These are phyloP conservation scores for Cheilinus undulatus DNA, from an alignment of 2,113 vertebrate genomes.

Conservation along the genomic window DNA sequence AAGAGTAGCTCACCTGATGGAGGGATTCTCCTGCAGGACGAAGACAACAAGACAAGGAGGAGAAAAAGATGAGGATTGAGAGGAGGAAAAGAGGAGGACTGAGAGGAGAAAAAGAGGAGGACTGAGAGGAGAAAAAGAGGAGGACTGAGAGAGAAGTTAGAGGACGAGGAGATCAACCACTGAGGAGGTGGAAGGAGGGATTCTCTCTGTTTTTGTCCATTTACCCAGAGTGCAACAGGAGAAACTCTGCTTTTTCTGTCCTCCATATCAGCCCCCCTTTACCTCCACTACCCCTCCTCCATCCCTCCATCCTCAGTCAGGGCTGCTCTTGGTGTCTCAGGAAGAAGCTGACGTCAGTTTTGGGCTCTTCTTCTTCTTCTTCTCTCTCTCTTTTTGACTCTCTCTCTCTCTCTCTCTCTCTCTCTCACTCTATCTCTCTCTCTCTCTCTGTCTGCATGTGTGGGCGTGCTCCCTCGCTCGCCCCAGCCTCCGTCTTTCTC, in stretches of 20 bases:
- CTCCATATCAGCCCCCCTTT: neutral
- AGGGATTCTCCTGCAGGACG: conserved; percentile 59
- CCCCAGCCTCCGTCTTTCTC: conserved; percentile 27
- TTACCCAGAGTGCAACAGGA: conserved; percentile 59
- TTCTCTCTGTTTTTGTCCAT: neutral
- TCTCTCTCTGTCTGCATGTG: conserved; percentile 47
- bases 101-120: neutral
- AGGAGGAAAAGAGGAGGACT: conserved; percentile 25
- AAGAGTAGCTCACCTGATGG: conserved; percentile 46
- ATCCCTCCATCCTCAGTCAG: conserved; percentile 2
- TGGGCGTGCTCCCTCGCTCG: conserved; percentile 54
- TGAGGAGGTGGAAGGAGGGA: conserved; percentile 29
- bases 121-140: conserved; percentile 8
- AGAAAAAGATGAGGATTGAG: no score
- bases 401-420: conserved; percentile 25
- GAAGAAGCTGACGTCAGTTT: conserved; percentile 54
- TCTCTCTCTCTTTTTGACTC: no score
- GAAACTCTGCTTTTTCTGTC: conserved; percentile 28
- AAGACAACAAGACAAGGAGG: conserved; percentile 11
- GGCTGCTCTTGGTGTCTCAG: conserved; percentile 9
- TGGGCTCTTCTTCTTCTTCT: no score
- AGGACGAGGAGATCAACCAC: conserved; percentile 29
- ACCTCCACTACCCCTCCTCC: neutral
- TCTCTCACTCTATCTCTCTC: conserved; percentile 43
- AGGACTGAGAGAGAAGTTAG: conserved; percentile 19